Conservation (phyloP, 2,888 invertebrate species). For the Drosophila buzzatii region DNA sequence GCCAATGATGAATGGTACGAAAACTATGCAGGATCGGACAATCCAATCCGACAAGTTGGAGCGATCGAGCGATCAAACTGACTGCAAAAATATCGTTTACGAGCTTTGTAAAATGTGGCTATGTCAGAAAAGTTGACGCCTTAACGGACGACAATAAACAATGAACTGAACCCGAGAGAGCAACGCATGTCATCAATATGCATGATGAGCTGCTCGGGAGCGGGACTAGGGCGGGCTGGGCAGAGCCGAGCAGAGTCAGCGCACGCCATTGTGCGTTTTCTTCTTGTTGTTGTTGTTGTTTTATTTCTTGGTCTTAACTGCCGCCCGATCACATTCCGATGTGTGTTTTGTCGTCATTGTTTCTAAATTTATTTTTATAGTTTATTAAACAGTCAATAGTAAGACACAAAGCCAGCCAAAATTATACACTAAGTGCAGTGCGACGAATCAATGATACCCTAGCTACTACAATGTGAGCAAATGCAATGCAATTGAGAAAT, state of each 20-base stretch:
- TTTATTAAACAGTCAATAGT: constrained; percentile 77
- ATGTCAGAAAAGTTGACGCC: constrained; percentile 69
- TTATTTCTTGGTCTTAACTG: constrained; percentile 46
- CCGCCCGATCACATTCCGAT: constrained; percentile 73
- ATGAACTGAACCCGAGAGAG: constrained; percentile 60
- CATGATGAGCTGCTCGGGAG: constrained; percentile 64
- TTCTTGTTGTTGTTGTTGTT: constrained; percentile 2
- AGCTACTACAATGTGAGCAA: not conserved
- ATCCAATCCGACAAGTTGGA: constrained; percentile 28
- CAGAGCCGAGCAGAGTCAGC: constrained; percentile 41
- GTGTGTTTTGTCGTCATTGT: constrained; percentile 79
- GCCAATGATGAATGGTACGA: constrained; percentile 56
- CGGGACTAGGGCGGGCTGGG: constrained; percentile 21
- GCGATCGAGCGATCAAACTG: constrained; percentile 37
- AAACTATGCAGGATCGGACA: constrained; percentile 65
- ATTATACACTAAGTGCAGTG: constrained; percentile 18
- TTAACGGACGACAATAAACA: constrained; percentile 70
- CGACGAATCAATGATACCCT: constrained; percentile 22
- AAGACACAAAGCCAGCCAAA: constrained; percentile 37
- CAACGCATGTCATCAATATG: constrained; percentile 73
- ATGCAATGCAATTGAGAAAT: not conserved
- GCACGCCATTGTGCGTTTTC: constrained; percentile 72
- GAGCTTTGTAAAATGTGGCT: constrained; percentile 61
- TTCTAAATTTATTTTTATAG: constrained; percentile 79
- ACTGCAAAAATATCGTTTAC: constrained; percentile 64